A percentile compares a stretch with the other conserved stretches of the same genome.
Conservation (phyloP, 1,140 invertebrate species). For the Paraescarpia echinospica region DNA sequence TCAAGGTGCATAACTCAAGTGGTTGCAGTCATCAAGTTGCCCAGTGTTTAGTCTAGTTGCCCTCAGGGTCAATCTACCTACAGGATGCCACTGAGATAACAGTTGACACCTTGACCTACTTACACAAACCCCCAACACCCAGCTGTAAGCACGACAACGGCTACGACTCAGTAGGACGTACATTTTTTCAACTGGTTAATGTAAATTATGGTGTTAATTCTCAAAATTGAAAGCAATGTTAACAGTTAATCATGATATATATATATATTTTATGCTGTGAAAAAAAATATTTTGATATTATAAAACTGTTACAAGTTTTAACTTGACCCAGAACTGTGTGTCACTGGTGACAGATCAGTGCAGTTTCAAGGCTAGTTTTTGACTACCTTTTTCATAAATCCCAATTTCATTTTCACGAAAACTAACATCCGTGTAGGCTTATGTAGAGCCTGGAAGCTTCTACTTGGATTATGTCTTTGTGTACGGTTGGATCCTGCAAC, state of each 20-base stretch:
- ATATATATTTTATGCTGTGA: not conserved
- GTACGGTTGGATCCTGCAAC: too few species aligned
- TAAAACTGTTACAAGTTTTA: too few species aligned
- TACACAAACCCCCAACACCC: not conserved
- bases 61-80: not conserved
- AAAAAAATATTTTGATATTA: not conserved
- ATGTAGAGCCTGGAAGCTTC: too few species aligned
- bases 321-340: too few species aligned
- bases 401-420: too few species aligned
- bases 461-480: too few species aligned
- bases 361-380: too few species aligned
- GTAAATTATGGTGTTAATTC: not conserved
- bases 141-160: not conserved
- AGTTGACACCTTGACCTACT: not conserved
- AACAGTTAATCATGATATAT: not conserved
- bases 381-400: too few species aligned
- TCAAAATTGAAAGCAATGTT: not conserved
- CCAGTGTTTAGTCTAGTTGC: not conserved
- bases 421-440: too few species aligned
- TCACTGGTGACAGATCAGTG: too few species aligned
- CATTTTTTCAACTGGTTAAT: not conserved
- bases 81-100: not conserved
- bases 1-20: not conserved
- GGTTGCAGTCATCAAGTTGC: not conserved
- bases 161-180: not conserved